These are phyloP conservation scores for Pseudomyrmex gracilis DNA, from an alignment of 1,140 invertebrate genomes.

Conservation along the genomic window DNA sequence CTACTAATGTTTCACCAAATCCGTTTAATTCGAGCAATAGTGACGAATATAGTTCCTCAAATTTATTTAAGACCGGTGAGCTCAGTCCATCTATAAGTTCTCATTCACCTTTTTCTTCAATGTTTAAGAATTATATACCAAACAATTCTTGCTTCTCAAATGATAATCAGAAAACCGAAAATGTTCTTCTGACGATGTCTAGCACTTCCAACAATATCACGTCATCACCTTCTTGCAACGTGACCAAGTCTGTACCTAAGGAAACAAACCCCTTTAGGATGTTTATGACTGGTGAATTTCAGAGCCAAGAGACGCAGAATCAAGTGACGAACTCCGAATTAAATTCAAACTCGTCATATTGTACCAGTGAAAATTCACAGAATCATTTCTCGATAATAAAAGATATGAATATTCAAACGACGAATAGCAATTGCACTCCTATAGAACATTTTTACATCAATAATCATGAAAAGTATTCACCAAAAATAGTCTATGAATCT, in stretches of 20 bases:
- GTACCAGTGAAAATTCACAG: neutral
- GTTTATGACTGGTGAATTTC: neutral
- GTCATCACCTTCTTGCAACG: neutral
- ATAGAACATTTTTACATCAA: neutral
- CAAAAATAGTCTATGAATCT: slow-evolving; percentile 36
- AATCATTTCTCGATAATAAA: neutral
- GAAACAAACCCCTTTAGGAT: slow-evolving; percentile 67
- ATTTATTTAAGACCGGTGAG: neutral
- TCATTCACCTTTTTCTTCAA: neutral
- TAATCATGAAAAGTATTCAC: neutral
- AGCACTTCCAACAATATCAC: no score
- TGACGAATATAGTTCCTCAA: neutral
- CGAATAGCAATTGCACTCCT: neutral
- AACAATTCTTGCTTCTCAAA: neutral
- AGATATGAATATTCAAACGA: neutral
- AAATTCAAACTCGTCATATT: neutral
- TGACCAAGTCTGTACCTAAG: neutral
- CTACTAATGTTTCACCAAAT: slow-evolving; percentile 5
- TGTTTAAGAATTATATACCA: neutral
- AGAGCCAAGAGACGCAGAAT: neutral
- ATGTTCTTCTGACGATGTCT: neutral
- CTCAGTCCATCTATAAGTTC: neutral
- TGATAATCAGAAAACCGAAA: neutral
- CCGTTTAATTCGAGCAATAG: neutral
- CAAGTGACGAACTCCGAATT: neutral